phyloP scores from a whole-genome alignment of 2,797 vertebrate species.

The Channallabes apus region DNA sequence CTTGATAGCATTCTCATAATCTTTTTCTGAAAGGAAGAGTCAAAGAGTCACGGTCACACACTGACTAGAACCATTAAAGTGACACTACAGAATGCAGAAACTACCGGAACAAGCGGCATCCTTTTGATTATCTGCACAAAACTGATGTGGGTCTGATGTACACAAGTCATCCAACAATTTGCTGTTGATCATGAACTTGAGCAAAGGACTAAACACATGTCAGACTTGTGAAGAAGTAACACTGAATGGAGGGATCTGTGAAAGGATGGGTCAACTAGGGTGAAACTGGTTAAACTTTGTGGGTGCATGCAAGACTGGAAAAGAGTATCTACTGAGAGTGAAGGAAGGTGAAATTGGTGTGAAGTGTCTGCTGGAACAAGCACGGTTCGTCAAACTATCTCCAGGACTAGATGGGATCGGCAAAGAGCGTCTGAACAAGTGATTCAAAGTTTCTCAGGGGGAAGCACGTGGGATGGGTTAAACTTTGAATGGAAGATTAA shows the following conservation, averaged over 20 bases:
- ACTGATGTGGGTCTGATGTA: background rate
- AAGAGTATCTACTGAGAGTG: background rate
- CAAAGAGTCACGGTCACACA: background rate
- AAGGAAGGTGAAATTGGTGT: background rate
- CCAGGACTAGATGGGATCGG: background rate
- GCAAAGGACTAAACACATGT: background rate
- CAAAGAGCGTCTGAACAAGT: background rate
- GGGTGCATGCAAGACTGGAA: background rate
- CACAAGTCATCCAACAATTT: background rate
- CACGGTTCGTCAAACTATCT: background rate
- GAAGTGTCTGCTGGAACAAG: background rate
- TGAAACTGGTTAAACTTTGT: background rate
- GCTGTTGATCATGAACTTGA: background rate
- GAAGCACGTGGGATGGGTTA: background rate
- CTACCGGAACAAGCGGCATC: too few relatives aligned
- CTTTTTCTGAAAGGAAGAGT: constrained; percentile 77
- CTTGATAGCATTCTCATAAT: constrained; percentile 92
- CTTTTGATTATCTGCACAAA: background rate
- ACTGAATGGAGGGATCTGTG: too few relatives aligned
- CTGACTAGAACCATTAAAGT: too few relatives aligned
- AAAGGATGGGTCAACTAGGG: background rate
- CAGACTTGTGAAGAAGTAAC: background rate
- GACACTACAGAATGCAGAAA: background rate
- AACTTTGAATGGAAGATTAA: background rate
- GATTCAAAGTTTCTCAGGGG: background rate